phyloP scores from a whole-genome alignment of 2,113 vertebrate species.

The Amazona vittata region DNA sequence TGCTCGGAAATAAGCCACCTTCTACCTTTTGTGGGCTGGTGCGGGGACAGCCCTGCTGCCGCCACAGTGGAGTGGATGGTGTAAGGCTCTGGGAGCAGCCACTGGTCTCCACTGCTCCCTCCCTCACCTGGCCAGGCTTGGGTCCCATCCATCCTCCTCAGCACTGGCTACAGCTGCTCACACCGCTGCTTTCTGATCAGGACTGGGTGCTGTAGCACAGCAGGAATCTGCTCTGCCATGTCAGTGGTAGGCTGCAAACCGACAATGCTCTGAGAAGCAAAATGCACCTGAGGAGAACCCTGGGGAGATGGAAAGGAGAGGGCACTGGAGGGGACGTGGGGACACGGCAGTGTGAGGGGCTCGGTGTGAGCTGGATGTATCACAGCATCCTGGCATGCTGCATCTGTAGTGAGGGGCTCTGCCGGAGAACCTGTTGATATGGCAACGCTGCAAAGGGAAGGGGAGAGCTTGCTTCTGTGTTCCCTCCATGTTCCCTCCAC shows the following conservation, averaged over 20 bases:
- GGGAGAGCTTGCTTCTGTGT: fast-evolving
- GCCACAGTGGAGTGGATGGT: fast-evolving
- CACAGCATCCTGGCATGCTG: neutral
- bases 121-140: fast-evolving
- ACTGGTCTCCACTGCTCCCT: neutral
- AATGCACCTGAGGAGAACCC: neutral
- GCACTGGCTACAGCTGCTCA: neutral
- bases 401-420: neutral
- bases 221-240: neutral
- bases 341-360: neutral
- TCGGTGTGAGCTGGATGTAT: fast-evolving
- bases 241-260: neutral
- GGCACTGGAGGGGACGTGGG: fast-evolving
- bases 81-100: neutral
- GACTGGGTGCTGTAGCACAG: fast-evolving
- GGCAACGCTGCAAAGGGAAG: neutral
- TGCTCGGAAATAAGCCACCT: neutral
- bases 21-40: neutral
- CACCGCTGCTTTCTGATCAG: fast-evolving
- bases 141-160: neutral
- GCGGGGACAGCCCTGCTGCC: neutral
- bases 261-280: neutral
- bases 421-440: constrained; percentile 3
- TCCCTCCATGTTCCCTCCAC: fast-evolving
- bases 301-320: neutral